A percentile compares a stretch with the other conserved stretches of the same genome.
Conservation (phyloP, 2,888 invertebrate genomes). For the Schizaphis graminum region DNA sequence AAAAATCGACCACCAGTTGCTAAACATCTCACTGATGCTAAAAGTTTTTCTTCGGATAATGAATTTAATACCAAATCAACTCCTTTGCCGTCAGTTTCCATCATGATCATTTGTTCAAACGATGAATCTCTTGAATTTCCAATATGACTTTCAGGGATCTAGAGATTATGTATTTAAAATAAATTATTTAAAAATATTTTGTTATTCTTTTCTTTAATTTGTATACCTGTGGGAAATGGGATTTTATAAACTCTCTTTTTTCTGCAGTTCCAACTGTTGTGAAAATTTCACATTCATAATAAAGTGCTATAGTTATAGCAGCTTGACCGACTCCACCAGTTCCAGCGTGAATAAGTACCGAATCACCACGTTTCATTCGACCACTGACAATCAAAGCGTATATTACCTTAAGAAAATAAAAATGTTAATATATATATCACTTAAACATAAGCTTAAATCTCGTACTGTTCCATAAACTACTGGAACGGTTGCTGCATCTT, state of each 20-base stretch:
- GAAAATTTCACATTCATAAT: constrained; percentile 77
- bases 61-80: constrained; percentile 94
- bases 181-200: not conserved
- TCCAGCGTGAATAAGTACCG: constrained; percentile 75
- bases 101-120: constrained; percentile 88
- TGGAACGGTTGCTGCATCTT: constrained; percentile 79
- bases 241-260: constrained; percentile 77
- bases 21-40: constrained; percentile 78
- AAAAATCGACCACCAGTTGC: constrained; percentile 79
- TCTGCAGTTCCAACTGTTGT: constrained; percentile 80
- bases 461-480: constrained; percentile 76
- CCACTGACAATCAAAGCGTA: constrained; percentile 76
- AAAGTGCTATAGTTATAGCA: constrained; percentile 81
- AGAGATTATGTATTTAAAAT: constrained; percentile 68
- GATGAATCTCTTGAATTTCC: constrained; percentile 88
- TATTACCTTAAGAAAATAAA: constrained; percentile 72
- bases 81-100: constrained; percentile 85
- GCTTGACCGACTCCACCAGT: constrained; percentile 84
- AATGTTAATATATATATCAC: not conserved
- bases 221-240: constrained; percentile 73
- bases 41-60: constrained; percentile 90
- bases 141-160: constrained; percentile 78
- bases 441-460: not conserved
- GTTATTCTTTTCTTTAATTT: not conserved
- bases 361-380: constrained; percentile 72